phyloP scores from a whole-genome alignment of 2,113 vertebrate genomes.

The Cervus canadensis region DNA sequence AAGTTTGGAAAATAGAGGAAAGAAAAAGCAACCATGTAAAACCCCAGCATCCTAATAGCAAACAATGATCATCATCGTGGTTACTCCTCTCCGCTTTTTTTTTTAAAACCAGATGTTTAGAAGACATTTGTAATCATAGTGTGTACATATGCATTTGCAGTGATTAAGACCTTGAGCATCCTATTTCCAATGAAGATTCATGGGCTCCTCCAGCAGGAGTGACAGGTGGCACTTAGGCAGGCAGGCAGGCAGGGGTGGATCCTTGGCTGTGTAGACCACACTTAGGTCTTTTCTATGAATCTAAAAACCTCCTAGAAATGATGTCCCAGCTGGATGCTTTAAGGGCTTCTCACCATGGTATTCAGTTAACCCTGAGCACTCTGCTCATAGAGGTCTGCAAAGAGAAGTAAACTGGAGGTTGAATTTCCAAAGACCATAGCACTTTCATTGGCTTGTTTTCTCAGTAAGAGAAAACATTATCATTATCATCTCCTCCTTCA shows the following conservation, averaged over 20 bases:
- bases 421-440: conserved; percentile 1
- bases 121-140: neutral
- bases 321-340: neutral
- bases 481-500: neutral
- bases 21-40: neutral
- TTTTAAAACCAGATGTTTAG: neutral
- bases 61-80: neutral
- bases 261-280: neutral
- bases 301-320: neutral
- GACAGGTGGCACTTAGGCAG: neutral
- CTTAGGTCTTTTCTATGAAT: neutral
- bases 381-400: neutral
- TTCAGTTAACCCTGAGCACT: neutral
- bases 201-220: neutral
- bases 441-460: conserved; percentile 6
- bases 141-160: neutral
- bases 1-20: neutral
- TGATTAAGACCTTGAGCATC: conserved; percentile 15
- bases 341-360: neutral
- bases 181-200: neutral
- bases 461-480: neutral
- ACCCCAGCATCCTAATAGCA: neutral
- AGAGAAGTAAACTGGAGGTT: neutral
- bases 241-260: neutral
- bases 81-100: neutral